Percentiles rank a stretch among this genome's conserved stretches.
These are phyloP conservation scores for Oxystoma pomonae DNA, from an alignment of 2,888 invertebrate species.

Conservation along the genomic window DNA sequence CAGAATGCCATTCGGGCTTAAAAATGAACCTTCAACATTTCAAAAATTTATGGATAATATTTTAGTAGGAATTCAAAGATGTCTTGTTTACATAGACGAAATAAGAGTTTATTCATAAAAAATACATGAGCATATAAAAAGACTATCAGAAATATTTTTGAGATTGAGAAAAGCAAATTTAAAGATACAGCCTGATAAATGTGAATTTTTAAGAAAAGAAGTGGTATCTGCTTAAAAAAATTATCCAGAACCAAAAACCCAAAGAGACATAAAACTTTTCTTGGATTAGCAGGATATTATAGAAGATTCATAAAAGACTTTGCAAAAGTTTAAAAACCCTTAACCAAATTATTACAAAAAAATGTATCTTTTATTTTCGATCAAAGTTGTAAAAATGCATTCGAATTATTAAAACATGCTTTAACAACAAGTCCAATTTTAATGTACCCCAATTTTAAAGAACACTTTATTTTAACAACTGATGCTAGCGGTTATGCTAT, in stretches of 20 bases:
- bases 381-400: too few species aligned
- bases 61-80: background rate
- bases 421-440: background rate
- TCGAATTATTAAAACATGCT: background rate
- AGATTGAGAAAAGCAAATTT: background rate
- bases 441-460: background rate
- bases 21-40: background rate
- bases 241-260: background rate
- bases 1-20: background rate
- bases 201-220: background rate
- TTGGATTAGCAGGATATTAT: background rate
- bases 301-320: background rate
- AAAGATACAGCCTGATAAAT: background rate
- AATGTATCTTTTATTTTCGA: too few species aligned
- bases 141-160: background rate
- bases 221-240: too few species aligned
- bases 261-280: background rate
- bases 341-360: background rate
- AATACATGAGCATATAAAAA: background rate
- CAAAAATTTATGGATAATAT: conserved; percentile 5
- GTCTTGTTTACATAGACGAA: conserved; percentile 1
- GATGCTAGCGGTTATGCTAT: background rate
- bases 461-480: background rate
- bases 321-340: background rate
- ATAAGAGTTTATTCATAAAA: background rate